Evolutionary conservation across 1,140 invertebrate genomes (phyloP).

Genomic region (Rhyzopertha dominica): DNA sequence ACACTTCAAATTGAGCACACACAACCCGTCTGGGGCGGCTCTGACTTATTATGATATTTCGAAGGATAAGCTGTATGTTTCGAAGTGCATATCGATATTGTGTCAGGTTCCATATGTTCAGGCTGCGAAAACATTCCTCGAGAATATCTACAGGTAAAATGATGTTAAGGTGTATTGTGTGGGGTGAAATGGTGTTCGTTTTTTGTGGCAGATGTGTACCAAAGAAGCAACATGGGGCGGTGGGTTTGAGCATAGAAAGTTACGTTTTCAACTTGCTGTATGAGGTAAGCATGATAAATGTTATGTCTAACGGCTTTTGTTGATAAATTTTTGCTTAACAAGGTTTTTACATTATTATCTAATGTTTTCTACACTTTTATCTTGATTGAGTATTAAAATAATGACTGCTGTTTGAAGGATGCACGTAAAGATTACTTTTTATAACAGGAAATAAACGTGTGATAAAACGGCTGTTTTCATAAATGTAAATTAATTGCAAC

Average conservation of each 20-base stretch:
- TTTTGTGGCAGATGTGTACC: conserved; percentile 68
- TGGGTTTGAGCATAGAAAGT: conserved; percentile 77
- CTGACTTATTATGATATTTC: conserved; percentile 87
- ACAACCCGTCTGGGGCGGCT: conserved; percentile 65
- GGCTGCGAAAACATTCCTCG: conserved; percentile 78
- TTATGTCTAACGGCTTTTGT: conserved; percentile 87
- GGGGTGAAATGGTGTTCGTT: background rate
- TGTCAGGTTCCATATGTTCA: conserved; percentile 86
- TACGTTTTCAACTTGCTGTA: conserved; percentile 94
- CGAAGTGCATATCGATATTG: conserved; percentile 90
- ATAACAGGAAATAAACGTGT: no score
- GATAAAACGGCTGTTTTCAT: no score
- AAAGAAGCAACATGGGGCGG: conserved; percentile 63
- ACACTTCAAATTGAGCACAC: conserved; percentile 81
- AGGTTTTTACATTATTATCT: background rate
- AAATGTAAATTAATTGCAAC: no score
- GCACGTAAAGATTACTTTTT: no score
- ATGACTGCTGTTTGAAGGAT: no score
- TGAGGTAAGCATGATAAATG: conserved; percentile 64
- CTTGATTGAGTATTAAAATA: no score
- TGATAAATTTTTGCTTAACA: conserved; percentile 56
- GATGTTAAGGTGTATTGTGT: conserved; percentile 4
- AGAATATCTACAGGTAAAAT: conserved; percentile 76
- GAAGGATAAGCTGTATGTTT: conserved; percentile 90
- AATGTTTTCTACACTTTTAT: background rate